These are phyloP conservation scores for Eucriotettix oculatus DNA, from an alignment of 2,888 invertebrate genomes.

Conservation along the genomic window DNA sequence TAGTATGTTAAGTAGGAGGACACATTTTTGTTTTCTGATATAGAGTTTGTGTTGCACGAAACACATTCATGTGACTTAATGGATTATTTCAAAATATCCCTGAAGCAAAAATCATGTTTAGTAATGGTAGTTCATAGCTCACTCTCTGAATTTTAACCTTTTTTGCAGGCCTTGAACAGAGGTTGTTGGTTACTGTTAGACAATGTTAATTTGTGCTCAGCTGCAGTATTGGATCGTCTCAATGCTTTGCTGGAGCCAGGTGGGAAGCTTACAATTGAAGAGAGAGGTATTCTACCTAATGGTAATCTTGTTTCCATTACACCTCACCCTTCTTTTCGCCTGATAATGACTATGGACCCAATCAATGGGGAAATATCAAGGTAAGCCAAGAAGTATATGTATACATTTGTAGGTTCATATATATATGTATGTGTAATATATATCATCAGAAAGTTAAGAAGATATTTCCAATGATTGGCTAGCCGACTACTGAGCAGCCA, in stretches of 20 bases:
- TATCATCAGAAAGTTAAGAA: too few species aligned
- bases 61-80: too few species aligned
- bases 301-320: slow-evolving; percentile 54
- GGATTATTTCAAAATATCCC: too few species aligned
- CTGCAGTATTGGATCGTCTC: slow-evolving; percentile 90
- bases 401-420: too few species aligned
- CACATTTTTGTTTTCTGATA: too few species aligned
- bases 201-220: slow-evolving; percentile 89
- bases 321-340: slow-evolving; percentile 81
- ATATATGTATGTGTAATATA: too few species aligned
- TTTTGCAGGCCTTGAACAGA: slow-evolving; percentile 47
- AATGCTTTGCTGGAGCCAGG: slow-evolving; percentile 90
- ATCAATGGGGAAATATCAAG: slow-evolving; percentile 89
- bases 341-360: slow-evolving; percentile 91
- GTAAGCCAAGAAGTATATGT: slow-evolving; percentile 22
- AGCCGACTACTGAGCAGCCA: too few species aligned
- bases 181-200: slow-evolving; percentile 77
- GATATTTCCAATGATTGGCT: too few species aligned
- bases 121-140: too few species aligned
- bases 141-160: not conserved
- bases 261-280: slow-evolving; percentile 76
- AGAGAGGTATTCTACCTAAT: slow-evolving; percentile 62
- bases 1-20: too few species aligned
- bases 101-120: too few species aligned
- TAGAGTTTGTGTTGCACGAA: too few species aligned